Evolutionary conservation across 2,113 vertebrate species (phyloP).

Genomic region (Chlorocebus sabaeus): DNA sequence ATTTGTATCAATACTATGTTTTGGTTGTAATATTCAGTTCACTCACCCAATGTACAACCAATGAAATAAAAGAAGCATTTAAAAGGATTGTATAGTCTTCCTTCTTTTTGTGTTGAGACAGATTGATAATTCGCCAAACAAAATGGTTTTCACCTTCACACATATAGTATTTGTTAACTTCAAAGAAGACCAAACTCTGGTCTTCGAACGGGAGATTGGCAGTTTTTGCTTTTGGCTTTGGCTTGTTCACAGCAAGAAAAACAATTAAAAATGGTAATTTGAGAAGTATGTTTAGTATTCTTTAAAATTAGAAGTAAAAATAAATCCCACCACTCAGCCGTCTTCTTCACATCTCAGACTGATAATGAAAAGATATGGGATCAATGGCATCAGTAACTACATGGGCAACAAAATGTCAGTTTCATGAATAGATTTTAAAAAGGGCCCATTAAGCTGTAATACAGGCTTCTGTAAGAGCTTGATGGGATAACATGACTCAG

Average conservation of each 20-base stretch:
- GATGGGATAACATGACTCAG: rapidly evolving
- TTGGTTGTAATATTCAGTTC: constrained; percentile 87
- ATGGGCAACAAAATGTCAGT: not conserved
- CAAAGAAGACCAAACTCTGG: not conserved
- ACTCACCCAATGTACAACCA: constrained; percentile 88
- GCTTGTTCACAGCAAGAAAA: not conserved
- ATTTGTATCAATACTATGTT: constrained; percentile 86
- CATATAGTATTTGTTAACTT: not conserved
- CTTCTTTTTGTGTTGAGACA: not conserved
- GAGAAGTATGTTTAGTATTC: not conserved
- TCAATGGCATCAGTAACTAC: not conserved
- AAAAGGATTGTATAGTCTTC: constrained; percentile 73
- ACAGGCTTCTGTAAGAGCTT: not conserved
- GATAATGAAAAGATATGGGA: not conserved
- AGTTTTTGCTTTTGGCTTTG: not conserved
- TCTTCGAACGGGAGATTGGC: not conserved
- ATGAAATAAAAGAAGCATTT: constrained; percentile 90
- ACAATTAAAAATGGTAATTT: not conserved
- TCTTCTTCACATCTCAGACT: not conserved
- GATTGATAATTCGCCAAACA: not conserved
- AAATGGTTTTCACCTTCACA: not conserved
- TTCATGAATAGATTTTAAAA: not conserved
- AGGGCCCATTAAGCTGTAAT: not conserved
- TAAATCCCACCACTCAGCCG: not conserved
- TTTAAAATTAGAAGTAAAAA: constrained; percentile 28